Conservation (phyloP, 1,140 invertebrate genomes). For the Saccostrea echinata region DNA sequence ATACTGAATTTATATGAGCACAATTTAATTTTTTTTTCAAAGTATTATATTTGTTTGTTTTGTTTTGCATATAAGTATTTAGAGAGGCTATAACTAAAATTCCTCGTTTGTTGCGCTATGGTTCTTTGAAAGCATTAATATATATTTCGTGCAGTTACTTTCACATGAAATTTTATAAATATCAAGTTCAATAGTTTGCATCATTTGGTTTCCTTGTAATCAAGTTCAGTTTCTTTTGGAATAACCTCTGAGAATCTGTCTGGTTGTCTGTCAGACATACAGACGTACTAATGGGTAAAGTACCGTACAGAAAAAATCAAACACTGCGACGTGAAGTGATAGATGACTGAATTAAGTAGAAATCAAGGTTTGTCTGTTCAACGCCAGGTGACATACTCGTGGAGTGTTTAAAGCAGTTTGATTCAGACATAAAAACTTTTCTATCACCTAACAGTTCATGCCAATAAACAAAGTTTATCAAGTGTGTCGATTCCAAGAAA, state of each 20-base stretch:
- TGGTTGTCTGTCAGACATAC: neutral
- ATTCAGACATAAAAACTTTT: neutral
- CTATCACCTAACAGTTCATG: too few species aligned
- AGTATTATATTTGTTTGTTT: too few species aligned
- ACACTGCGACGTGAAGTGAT: neutral
- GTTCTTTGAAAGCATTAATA: neutral
- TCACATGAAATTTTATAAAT: neutral
- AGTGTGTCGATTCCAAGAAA: neutral
- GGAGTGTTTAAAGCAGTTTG: neutral
- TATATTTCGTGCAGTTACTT: neutral
- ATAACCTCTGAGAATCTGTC: neutral
- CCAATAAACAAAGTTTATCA: neutral
- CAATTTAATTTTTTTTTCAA: too few species aligned
- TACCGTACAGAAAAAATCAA: neutral
- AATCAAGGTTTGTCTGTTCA: neutral
- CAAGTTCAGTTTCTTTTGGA: neutral
- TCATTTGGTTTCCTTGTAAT: neutral
- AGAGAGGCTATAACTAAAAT: too few species aligned
- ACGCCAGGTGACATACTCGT: neutral
- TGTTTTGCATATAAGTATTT: too few species aligned
- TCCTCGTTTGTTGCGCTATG: too few species aligned
- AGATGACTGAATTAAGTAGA: conserved; percentile 12
- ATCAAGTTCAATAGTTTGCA: conserved; percentile 8
- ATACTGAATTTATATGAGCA: too few species aligned
- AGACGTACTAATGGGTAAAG: neutral